phyloP scores from a whole-genome alignment of 2,113 vertebrate species.

The Eurystomus gularis region DNA sequence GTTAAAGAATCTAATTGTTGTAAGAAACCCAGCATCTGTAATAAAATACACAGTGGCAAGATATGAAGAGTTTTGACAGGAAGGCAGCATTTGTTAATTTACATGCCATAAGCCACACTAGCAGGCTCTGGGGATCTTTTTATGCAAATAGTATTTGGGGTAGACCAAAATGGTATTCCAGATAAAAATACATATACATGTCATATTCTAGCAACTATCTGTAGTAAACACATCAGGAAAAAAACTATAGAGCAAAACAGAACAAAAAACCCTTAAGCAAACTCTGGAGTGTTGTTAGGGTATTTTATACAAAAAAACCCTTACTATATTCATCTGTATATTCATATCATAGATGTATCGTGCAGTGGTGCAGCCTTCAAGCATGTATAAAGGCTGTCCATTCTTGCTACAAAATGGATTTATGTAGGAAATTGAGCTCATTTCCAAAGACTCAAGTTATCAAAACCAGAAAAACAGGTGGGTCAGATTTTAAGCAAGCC shows the following conservation, averaged over 20 bases:
- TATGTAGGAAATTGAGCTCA: neutral
- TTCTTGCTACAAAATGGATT: neutral
- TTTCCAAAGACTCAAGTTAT: neutral
- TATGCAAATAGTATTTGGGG: conserved; percentile 16
- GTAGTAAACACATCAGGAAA: neutral
- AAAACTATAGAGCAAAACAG: neutral
- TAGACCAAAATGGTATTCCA: conserved; percentile 28
- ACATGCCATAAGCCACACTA: neutral
- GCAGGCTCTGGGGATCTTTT: conserved; percentile 19
- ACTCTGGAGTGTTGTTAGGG: neutral
- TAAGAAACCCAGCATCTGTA: neutral
- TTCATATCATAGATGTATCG: neutral
- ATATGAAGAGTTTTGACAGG: neutral
- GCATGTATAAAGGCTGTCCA: too few species aligned
- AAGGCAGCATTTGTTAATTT: neutral
- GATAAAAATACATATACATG: conserved; percentile 3
- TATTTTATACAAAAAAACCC: neutral
- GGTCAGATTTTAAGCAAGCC: neutral
- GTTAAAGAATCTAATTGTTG: neutral
- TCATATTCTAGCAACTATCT: conserved; percentile 17
- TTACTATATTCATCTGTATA: neutral
- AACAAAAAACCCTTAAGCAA: neutral
- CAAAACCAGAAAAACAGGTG: neutral
- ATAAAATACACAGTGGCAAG: neutral
- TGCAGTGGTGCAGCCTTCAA: neutral